Conservation (phyloP, 2,797 vertebrate species). For the Gadopsis bispinosus region DNA sequence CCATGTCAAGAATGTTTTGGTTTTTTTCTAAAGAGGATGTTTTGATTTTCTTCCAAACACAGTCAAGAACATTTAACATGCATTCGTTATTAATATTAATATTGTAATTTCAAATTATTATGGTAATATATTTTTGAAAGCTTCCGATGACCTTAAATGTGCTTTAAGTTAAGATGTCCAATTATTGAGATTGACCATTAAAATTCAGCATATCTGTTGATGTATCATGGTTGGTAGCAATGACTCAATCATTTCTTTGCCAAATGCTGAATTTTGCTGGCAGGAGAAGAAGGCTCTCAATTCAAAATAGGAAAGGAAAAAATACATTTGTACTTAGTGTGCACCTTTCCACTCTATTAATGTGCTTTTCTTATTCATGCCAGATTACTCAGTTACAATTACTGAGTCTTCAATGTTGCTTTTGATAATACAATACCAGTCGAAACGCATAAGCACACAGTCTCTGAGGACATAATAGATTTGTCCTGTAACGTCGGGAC, state of each 20-base stretch:
- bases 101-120: no score
- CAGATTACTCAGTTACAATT: neutral
- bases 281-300: neutral
- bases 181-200: constrained; percentile 1
- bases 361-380: neutral
- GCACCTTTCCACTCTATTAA: neutral
- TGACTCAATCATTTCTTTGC: neutral
- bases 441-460: neutral
- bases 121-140: neutral
- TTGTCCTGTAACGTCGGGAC: no score
- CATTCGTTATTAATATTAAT: neutral
- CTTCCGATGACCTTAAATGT: neutral
- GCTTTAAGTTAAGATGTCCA: neutral
- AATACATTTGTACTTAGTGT: neutral
- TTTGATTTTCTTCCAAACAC: neutral
- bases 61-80: neutral
- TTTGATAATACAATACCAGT: neutral
- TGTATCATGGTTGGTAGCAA: neutral
- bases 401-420: neutral
- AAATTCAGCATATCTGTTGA: constrained; percentile 12
- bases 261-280: neutral
- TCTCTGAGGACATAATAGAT: neutral
- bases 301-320: neutral
- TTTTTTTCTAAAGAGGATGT: neutral
- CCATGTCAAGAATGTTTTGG: neutral